Percentiles rank a stretch among this genome's conserved stretches.
Conservation (phyloP, 2,113 vertebrate genomes). For the Ariopsis seemanni region DNA sequence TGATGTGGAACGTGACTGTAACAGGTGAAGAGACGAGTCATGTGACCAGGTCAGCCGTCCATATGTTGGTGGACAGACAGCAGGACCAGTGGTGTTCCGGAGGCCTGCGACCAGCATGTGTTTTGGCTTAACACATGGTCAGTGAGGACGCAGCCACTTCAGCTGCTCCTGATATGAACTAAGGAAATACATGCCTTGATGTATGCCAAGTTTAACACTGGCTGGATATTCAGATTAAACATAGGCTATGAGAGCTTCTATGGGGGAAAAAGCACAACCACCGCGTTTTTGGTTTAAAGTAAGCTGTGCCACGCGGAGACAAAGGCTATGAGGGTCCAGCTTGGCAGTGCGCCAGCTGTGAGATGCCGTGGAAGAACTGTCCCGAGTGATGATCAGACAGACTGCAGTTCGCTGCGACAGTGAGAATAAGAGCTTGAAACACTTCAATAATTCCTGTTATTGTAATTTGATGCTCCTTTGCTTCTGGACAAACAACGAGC, state of each 20-base stretch:
- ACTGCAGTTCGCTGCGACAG: conserved; percentile 11
- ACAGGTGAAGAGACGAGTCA: conserved; percentile 42
- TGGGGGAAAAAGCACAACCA: neutral
- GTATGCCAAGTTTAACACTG: neutral
- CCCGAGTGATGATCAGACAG: conserved; percentile 25
- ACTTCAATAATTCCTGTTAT: conserved; percentile 23
- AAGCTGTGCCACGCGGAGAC: neutral
- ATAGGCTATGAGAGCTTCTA: neutral
- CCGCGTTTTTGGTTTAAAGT: neutral
- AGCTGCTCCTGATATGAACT: conserved; percentile 13
- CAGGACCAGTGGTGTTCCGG: conserved; percentile 25
- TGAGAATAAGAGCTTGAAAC: conserved; percentile 19
- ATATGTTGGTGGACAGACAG: conserved; percentile 42
- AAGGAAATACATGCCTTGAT: neutral
- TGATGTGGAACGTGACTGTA: conserved; percentile 32
- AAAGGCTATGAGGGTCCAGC: neutral
- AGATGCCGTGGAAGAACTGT: conserved; percentile 7
- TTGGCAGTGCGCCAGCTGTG: conserved; percentile 2
- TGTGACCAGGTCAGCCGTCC: conserved; percentile 27
- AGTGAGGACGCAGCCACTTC: neutral
- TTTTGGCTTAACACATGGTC: conserved; percentile 17
- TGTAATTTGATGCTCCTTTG: conserved; percentile 36
- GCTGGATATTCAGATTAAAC: neutral
- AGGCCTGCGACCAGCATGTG: conserved; percentile 43
- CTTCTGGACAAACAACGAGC: conserved; percentile 13